phyloP scores from a whole-genome alignment of 2,113 vertebrate genomes.

The Lethenteron reissneri region DNA sequence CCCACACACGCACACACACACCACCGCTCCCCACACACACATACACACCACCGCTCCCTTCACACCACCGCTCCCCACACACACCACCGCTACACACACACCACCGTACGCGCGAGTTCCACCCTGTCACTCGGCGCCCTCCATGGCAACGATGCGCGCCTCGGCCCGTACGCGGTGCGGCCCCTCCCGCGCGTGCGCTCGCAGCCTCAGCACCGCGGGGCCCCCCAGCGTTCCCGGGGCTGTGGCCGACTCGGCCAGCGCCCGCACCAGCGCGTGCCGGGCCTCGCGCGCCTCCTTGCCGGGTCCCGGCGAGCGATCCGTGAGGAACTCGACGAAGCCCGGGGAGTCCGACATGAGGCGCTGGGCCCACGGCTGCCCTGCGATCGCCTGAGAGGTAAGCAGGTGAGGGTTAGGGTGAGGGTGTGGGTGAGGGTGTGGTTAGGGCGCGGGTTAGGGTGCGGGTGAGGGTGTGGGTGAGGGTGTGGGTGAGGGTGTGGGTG shows the following conservation, averaged over 20 bases:
- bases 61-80: background rate
- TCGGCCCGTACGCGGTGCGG: slow-evolving; percentile 61
- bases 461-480: too few relatives aligned
- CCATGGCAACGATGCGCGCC: slow-evolving; percentile 39
- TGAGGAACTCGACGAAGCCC: slow-evolving; percentile 67
- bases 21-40: background rate
- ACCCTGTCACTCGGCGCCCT: slow-evolving; percentile 48
- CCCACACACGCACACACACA: background rate
- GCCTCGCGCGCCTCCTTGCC: slow-evolving; percentile 74
- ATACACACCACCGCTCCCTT: background rate
- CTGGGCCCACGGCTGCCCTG: slow-evolving; percentile 69
- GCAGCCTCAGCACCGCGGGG: slow-evolving; percentile 56
- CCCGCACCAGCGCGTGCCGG: slow-evolving; percentile 68
- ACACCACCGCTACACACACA: background rate
- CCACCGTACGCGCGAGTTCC: background rate
- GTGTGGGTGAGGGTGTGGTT: too few relatives aligned
- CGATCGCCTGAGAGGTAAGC: slow-evolving; percentile 36
- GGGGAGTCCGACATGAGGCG: slow-evolving; percentile 56
- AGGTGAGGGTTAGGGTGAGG: background rate
- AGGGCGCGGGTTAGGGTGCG: too few relatives aligned
- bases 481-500: too few relatives aligned
- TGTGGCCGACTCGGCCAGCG: slow-evolving; percentile 45
- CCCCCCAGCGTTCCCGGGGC: slow-evolving; percentile 48
- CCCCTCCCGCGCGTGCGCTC: slow-evolving; percentile 54
- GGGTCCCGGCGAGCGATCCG: slow-evolving; percentile 56